Evolutionary conservation across 2,113 vertebrate genomes (phyloP), one percentile per base, ranked within the genome.

Genomic region (Peromyscus polionotus): DNA sequence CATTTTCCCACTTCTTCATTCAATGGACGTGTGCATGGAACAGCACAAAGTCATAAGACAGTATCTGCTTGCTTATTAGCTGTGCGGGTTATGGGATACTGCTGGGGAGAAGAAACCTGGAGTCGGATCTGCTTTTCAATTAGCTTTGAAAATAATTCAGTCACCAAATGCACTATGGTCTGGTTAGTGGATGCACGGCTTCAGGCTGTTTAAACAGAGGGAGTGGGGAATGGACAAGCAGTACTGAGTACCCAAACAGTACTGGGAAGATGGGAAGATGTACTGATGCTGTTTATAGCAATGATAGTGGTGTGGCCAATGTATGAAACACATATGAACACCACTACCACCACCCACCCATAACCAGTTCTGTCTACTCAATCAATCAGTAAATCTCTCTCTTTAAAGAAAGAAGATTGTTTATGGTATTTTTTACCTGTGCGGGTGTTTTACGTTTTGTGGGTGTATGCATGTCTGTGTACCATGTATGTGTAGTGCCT

Each of bases 321-420:
- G 11, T 84, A 39, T 51, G 68, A 84, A 76, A 84, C 3, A 42
- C 3, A 20, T 9, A 73, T 76, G 39, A 61, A 42, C 4, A 31
- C 10, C 26, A 65, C 26, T 39, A 63, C 1, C 28, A 14, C 33
- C 2, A 5, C n/a, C 9, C 1, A 1, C 48, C 51, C 9, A 1
- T 80, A 61, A 77, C 36, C 33, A 45, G 11, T 20, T 94, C 31
- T 39, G 7, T 16, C 51, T 67, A 77, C 28, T 39, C 22, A 80
- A n/a, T 45, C 59, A 36, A 51, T 75, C 42, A 86, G 33, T 63
- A 57, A 85, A 16, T 42, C n/a, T 33, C 63, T 22, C 54, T 42
- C 24, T 85, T 85, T 45, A 85, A 17, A 63, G 24, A 84, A 84
- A 84, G 13, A n/a, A 9, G 36, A 28, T 42, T 19, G n/a, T 20